Evolutionary conservation across 2,888 invertebrate species (phyloP), one percentile per base, ranked within the genome.

Genomic region (Orthosia gracilis): DNA sequence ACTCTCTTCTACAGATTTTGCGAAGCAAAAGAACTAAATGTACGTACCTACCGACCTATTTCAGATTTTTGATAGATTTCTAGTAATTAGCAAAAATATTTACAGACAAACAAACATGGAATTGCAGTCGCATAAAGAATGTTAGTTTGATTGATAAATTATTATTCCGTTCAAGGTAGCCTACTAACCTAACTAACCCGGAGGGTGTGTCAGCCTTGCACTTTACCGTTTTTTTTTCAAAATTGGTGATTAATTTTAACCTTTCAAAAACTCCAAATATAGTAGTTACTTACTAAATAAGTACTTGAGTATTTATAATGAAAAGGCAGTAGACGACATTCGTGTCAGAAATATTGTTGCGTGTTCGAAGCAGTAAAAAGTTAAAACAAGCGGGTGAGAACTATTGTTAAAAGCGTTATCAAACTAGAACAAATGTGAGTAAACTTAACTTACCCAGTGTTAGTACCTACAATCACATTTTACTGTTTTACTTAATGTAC

Each of bases 341-440:
- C 93, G 91, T 92, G 92, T 87, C 88, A 85, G 86, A 89, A 87
- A 91, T 85, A 87, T 83, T 81, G 83, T 92, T 88, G 92, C 93
- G 92, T 93, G 93, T 88, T 88, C 73, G 54, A 87, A 89, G 85
- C 79, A 86, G 78, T 90, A 90, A 92, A 91, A 89, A 79, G 80
- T 88, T 88, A 79, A 86, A 87, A 86, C 83, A 81, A 82, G 78
- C 84, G 83, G 90, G 90, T 91, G 87, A 88, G 92, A 92, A 90
- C 85, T 88, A 89, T 88, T 90, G 90, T 89, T 90, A 80, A 82
- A 80, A 76, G 78, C 77, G 83, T 90, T 93, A 92, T 91, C 90
- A 90, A 92, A 91, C 85, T 91, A 85, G 90, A 90, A 88, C 90
- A 87, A 89, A 88, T 85, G 85, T 87, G 85, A 87, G 85, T 81